Conservation (phyloP, 1,140 invertebrate species). For the Plodia interpunctella region DNA sequence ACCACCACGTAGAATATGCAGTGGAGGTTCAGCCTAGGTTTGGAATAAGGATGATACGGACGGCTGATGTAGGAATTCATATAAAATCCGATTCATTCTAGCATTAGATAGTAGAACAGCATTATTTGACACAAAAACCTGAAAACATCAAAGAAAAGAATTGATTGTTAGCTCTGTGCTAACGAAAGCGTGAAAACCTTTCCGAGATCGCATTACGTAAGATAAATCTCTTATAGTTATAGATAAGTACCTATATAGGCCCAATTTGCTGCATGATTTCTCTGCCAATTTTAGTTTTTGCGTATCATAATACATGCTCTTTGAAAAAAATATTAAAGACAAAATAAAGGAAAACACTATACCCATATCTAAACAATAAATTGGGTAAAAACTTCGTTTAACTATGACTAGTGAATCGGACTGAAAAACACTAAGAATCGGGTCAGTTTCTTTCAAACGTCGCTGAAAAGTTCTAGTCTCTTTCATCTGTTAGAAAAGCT, state of each 20-base stretch:
- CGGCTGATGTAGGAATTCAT: too few relatives aligned
- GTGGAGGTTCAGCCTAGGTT: too few relatives aligned
- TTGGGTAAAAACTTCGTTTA: too few relatives aligned
- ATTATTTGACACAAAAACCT: too few relatives aligned
- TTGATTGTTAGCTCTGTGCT: background rate
- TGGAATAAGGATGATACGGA: too few relatives aligned
- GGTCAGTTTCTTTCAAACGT: background rate
- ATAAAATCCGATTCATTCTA: too few relatives aligned
- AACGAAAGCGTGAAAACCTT: slow-evolving; percentile 2
- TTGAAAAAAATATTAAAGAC: background rate
- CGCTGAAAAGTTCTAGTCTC: background rate
- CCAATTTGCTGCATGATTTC: background rate
- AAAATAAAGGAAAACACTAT: background rate
- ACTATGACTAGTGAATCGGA: too few relatives aligned
- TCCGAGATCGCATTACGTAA: background rate
- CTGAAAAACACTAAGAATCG: background rate
- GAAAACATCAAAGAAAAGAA: slow-evolving; percentile 1
- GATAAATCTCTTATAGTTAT: background rate
- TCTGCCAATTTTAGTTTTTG: too few relatives aligned
- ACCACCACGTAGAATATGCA: too few relatives aligned
- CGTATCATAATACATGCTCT: background rate
- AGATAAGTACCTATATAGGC: too few relatives aligned
- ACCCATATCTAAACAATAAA: too few relatives aligned
- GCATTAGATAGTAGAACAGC: too few relatives aligned
- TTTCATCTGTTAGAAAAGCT: slow-evolving; percentile 28